Evolutionary conservation across 2,797 vertebrate genomes (phyloP), one percentile per base, ranked within the genome.

Genomic region (Clamator glandarius): DNA sequence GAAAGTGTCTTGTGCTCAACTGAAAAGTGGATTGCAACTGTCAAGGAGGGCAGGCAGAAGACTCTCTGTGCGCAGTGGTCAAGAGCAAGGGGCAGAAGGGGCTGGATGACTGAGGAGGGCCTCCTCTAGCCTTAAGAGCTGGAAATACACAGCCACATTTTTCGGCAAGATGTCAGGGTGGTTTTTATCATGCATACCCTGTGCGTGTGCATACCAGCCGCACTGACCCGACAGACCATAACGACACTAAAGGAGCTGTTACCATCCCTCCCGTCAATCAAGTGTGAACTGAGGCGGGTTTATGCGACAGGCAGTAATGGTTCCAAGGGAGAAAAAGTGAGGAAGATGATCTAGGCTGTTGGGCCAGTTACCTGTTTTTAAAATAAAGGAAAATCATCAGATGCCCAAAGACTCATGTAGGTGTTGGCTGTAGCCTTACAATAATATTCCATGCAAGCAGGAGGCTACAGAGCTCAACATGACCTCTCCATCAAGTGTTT

Each of bases 211-310:
- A 77, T 64, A 54, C 86, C 81, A 81, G 83, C 44, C 7, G 6
- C 50, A 28, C 76, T 90, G 92, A 89, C 91, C 91, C 21, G 25
- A 76, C 83, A 87, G 92, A 93, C 86, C 93, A 87, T 89, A 91
- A 90, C 25, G 63, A 95, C 90, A 89, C 84, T 91, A 90, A 94
- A 92, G 94, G 74, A 97, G 91, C 87, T 87, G 87, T 93, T 91
- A 84, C 70, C 17, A 2, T 91, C 82, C 87, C 67, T 93, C 78
- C 81, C 2, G 48, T 90, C 90, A 94, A 92, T 96, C 91, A 85
- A 89, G 66, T 74, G 84, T 89, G 94, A 96, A 91, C 62, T 0
- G 11, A 93, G 81, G 84, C 8, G 2, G 82, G 93, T 76, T 92
- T 93, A 80, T 92, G 77, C 16, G 19, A 93, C 87, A 96, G 68